Evolutionary conservation across 2,797 vertebrate species (phyloP).

Genomic region (Enteromius viviparus): DNA sequence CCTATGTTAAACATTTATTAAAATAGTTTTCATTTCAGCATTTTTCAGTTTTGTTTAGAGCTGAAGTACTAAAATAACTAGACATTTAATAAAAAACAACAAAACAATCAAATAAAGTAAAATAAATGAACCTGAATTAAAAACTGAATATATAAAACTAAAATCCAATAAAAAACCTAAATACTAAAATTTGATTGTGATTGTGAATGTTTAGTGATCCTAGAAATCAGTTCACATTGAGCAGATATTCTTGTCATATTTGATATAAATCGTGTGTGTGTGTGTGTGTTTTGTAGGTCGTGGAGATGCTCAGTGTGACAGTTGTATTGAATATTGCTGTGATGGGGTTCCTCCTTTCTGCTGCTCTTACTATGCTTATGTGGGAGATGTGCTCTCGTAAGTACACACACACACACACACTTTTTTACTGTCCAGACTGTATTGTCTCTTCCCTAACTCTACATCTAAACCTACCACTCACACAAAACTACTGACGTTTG

Average conservation of each 20-base stretch:
- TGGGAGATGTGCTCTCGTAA: slow-evolving; percentile 92
- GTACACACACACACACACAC: slow-evolving; percentile 62
- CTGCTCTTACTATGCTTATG: slow-evolving; percentile 93
- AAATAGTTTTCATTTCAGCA: background rate
- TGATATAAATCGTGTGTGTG: background rate
- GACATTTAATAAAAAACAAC: background rate
- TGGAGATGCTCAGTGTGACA: slow-evolving; percentile 83
- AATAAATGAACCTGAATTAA: background rate
- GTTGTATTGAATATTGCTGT: slow-evolving; percentile 90
- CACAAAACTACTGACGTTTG: background rate
- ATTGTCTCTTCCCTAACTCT: background rate
- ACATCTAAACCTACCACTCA: background rate
- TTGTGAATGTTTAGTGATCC: background rate
- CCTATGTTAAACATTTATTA: no score
- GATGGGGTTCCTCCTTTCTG: slow-evolving; percentile 88
- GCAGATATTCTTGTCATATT: background rate
- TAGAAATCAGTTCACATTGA: background rate
- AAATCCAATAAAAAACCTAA: background rate
- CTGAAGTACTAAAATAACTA: no score
- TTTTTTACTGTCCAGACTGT: background rate
- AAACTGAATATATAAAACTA: background rate
- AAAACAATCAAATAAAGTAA: background rate
- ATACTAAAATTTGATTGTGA: background rate
- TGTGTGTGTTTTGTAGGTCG: slow-evolving; percentile 74
- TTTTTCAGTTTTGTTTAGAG: background rate